phyloP scores from a whole-genome alignment of 2,888 invertebrate species.

The Watsonalla cultraria region DNA sequence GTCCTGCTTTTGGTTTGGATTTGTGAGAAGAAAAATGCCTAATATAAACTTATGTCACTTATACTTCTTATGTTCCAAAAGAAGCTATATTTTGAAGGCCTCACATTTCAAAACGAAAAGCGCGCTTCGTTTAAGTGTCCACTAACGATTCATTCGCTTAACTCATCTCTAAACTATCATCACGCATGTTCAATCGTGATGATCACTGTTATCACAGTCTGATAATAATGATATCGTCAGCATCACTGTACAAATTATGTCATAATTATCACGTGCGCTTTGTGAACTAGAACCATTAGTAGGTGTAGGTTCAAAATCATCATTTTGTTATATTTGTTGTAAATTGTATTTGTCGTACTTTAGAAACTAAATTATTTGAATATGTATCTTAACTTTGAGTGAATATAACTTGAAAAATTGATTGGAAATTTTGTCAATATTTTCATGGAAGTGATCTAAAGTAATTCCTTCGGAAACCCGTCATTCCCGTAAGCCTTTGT shows the following conservation, averaged over 20 bases:
- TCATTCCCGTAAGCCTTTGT: no score
- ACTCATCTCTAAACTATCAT: neutral
- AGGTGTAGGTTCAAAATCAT: neutral
- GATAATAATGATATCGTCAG: neutral
- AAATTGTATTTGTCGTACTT: no score
- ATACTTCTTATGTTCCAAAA: neutral
- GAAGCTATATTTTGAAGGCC: neutral
- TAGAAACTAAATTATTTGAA: no score
- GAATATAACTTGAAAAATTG: no score
- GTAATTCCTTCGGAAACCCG: no score
- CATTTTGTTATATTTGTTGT: neutral
- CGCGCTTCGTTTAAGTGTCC: neutral
- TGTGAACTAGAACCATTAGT: neutral
- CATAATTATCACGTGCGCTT: no score
- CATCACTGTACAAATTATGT: neutral
- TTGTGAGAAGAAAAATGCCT: neutral
- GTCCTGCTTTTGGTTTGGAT: slow-evolving; percentile 9
- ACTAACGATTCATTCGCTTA: neutral
- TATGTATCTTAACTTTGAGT: no score
- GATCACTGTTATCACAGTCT: neutral
- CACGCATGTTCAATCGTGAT: neutral
- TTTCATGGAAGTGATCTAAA: no score
- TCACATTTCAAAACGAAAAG: neutral
- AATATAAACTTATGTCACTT: neutral
- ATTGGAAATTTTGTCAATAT: no score